Evolutionary conservation across 2,888 invertebrate genomes (phyloP).

Genomic region (Sturmia bella): DNA sequence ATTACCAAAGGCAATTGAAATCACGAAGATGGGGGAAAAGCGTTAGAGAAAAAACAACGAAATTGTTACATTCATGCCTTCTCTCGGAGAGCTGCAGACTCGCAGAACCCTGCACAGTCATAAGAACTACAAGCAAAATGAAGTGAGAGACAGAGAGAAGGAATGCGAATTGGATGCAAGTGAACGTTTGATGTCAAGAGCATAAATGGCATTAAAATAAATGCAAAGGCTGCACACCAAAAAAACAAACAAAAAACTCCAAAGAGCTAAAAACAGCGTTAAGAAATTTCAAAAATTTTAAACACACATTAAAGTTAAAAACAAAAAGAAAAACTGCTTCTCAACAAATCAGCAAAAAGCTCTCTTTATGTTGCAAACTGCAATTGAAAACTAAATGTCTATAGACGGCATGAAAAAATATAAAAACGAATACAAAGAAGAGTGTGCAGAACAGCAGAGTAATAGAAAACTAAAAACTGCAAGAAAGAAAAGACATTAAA

Average conservation of each 20-base stretch:
- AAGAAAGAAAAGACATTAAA: conserved; percentile 12
- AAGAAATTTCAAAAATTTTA: conserved; percentile 50
- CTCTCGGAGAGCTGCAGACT: not conserved
- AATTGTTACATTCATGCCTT: conserved; percentile 17
- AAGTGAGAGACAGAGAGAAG: conserved; percentile 7
- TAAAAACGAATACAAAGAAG: conserved; percentile 1
- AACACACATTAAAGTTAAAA: conserved; percentile 1
- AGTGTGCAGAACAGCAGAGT: not conserved
- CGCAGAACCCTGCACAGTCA: not conserved
- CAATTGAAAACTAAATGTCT: conserved; percentile 22
- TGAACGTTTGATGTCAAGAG: conserved; percentile 72
- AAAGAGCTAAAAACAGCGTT: conserved; percentile 27
- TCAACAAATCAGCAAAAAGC: conserved; percentile 13
- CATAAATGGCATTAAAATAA: conserved; percentile 71
- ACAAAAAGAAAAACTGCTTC: conserved; percentile 12
- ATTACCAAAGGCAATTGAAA: conserved; percentile 36
- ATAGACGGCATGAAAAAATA: conserved; percentile 17
- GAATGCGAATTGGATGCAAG: conserved; percentile 10
- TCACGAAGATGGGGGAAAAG: conserved; percentile 28
- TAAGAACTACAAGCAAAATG: not conserved
- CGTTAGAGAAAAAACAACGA: not conserved
- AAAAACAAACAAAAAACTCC: conserved; percentile 20
- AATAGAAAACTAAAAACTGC: conserved; percentile 13
- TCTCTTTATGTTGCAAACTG: conserved; percentile 30
- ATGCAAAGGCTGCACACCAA: conserved; percentile 42